These are phyloP conservation scores for Rhipidura dahli DNA, from an alignment of 2,113 vertebrate genomes.

Conservation along the genomic window DNA sequence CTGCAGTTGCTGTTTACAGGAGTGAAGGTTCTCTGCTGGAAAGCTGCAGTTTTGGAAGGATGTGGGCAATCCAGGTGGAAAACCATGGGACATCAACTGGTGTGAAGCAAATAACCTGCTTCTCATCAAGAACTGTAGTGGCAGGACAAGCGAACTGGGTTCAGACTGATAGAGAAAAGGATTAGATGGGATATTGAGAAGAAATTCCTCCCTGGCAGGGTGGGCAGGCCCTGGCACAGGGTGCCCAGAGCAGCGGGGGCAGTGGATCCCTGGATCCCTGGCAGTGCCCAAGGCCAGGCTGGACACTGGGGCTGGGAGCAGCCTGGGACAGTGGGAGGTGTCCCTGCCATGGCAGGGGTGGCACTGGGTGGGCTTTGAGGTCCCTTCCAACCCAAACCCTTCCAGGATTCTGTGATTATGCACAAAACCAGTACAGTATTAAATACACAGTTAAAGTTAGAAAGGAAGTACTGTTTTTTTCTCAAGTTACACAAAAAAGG, in stretches of 20 bases:
- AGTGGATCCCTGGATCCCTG: background rate
- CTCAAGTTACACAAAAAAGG: background rate
- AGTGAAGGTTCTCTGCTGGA: background rate
- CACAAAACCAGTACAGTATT: background rate
- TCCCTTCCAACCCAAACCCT: background rate
- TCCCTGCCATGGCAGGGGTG: background rate
- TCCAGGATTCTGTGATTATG: background rate
- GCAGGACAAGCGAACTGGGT: background rate
- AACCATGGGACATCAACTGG: background rate
- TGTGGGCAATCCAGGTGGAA: background rate
- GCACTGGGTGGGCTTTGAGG: fast-evolving
- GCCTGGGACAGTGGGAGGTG: background rate
- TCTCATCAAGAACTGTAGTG: background rate
- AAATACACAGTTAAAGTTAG: background rate
- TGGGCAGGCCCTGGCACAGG: background rate
- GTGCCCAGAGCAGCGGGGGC: background rate
- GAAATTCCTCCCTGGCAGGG: background rate
- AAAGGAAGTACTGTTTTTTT: background rate
- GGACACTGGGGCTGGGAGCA: background rate
- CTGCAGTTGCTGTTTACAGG: background rate
- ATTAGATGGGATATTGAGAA: background rate
- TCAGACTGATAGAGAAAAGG: background rate
- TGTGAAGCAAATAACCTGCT: background rate
- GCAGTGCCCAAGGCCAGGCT: background rate
- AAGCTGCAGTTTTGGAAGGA: background rate